phyloP scores from a whole-genome alignment of 2,113 vertebrate genomes.

The Bucco capensis region DNA sequence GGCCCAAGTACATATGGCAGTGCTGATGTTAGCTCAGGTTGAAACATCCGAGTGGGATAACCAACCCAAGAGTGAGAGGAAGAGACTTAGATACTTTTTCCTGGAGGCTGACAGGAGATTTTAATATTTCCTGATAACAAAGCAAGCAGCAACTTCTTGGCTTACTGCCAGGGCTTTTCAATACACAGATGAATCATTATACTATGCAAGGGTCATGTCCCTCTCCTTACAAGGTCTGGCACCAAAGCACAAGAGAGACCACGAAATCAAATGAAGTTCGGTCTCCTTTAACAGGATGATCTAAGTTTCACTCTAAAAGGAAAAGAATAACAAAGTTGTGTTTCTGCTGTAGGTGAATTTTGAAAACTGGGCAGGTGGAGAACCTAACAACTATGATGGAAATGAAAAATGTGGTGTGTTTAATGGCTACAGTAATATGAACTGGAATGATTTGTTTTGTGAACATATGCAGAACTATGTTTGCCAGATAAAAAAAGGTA shows the following conservation, averaged over 20 bases:
- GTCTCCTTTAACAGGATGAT: not conserved
- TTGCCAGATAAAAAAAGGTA: slow-evolving; percentile 92
- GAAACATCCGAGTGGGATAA: not conserved
- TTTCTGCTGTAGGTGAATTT: slow-evolving; percentile 74
- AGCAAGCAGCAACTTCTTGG: not conserved
- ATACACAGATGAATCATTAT: not conserved
- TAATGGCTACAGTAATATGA: slow-evolving; percentile 50
- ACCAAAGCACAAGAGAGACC: not conserved
- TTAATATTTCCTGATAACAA: not conserved
- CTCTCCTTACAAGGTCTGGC: not conserved
- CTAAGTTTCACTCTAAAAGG: not conserved
- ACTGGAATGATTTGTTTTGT: slow-evolving; percentile 89
- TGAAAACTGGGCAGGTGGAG: slow-evolving; percentile 83
- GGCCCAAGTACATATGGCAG: not conserved
- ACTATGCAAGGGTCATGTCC: not conserved
- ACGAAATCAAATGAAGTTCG: not conserved
- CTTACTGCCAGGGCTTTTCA: not conserved
- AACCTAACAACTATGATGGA: slow-evolving; percentile 90
- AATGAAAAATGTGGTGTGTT: slow-evolving; percentile 83
- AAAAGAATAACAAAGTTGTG: not conserved
- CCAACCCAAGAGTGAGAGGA: not conserved
- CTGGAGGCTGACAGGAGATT: not conserved
- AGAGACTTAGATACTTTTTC: not conserved
- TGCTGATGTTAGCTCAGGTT: not conserved
- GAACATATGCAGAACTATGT: slow-evolving; percentile 81